Conservation (phyloP, 2,888 invertebrate species). For the Sepiola atlantica region DNA sequence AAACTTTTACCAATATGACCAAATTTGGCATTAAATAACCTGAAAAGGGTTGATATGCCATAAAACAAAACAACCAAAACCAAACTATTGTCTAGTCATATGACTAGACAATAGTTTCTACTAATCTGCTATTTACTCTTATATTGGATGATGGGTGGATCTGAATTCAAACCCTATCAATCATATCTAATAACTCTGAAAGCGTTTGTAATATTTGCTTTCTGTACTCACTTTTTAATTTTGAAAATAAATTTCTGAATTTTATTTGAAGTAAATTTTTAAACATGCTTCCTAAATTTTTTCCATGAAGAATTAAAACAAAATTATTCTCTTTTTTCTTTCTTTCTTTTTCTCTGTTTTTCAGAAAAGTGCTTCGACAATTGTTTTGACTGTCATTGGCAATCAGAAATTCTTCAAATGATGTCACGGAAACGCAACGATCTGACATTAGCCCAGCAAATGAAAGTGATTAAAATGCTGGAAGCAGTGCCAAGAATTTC, state of each 20-base stretch:
- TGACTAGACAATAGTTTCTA: no score
- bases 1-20: no score
- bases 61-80: no score
- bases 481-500: conserved; percentile 24
- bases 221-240: not conserved
- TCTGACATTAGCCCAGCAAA: not conserved
- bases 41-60: no score
- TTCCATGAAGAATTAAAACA: not conserved
- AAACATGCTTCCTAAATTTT: not conserved
- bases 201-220: not conserved
- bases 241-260: not conserved
- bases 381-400: not conserved
- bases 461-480: not conserved
- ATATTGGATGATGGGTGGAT: no score
- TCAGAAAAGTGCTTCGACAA: not conserved
- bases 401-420: not conserved
- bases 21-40: no score
- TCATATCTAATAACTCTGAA: no score
- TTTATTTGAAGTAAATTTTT: not conserved
- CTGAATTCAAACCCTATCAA: no score
- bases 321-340: not conserved
- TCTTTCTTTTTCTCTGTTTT: no score
- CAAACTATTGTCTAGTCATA: no score
- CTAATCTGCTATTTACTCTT: no score
- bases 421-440: conserved; percentile 36